Percentiles rank a stretch among this genome's conserved stretches.
Evolutionary conservation across 2,797 vertebrate species (phyloP).

Genomic region (Cyprinella venusta): DNA sequence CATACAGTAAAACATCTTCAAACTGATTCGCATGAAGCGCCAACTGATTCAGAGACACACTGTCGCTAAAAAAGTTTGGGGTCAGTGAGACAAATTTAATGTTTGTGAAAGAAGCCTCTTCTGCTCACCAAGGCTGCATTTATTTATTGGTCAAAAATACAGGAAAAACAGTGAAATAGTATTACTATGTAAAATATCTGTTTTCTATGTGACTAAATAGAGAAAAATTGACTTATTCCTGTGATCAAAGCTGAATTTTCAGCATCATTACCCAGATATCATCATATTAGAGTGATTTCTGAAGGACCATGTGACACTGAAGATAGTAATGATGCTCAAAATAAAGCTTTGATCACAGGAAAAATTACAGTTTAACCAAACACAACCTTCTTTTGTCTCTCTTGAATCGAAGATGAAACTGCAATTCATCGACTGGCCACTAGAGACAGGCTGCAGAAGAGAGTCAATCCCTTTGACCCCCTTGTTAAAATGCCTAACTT

Average conservation of each 20-base stretch:
- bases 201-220: neutral
- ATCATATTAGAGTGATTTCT: too few species aligned
- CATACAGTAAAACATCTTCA: neutral
- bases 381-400: too few species aligned
- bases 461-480: too few species aligned
- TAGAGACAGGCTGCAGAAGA: too few species aligned
- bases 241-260: neutral
- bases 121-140: neutral
- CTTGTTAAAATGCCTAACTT: too few species aligned
- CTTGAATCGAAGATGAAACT: too few species aligned
- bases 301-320: too few species aligned
- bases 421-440: too few species aligned
- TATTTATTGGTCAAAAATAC: neutral
- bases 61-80: neutral
- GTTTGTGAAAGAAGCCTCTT: neutral
- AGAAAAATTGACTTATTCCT: neutral
- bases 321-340: too few species aligned
- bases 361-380: too few species aligned
- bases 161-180: neutral
- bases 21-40: neutral
- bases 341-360: neutral
- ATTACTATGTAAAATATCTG: neutral
- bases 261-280: too few species aligned
- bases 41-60: neutral
- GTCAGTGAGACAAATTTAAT: neutral